Evolutionary conservation across 2,888 invertebrate genomes (phyloP).

Genomic region (Diarsia dahlii): DNA sequence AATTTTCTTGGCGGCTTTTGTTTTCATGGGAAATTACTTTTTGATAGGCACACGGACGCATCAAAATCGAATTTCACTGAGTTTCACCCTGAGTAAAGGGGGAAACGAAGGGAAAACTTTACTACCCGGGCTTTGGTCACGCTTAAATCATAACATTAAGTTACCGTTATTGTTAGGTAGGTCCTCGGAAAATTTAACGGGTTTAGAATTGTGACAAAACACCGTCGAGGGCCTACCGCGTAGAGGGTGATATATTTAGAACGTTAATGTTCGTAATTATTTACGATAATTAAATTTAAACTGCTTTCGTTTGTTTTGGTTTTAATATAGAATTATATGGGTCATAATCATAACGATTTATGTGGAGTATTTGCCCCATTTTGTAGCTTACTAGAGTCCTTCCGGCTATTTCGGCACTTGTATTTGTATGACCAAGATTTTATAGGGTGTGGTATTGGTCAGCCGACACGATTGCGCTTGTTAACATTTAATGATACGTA

Average conservation of each 20-base stretch:
- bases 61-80: conserved; percentile 84
- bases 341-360: conserved; percentile 52
- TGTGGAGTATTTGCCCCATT: conserved; percentile 54
- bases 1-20: conserved; percentile 85
- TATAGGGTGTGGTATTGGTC: conserved; percentile 39
- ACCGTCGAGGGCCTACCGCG: conserved; percentile 70
- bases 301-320: conserved; percentile 64
- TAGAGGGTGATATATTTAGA: conserved; percentile 72
- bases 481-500: conserved; percentile 54
- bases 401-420: conserved; percentile 12
- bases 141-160: conserved; percentile 63
- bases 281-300: conserved; percentile 73
- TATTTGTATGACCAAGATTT: conserved; percentile 44
- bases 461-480: conserved; percentile 40
- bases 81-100: conserved; percentile 43
- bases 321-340: conserved; percentile 61
- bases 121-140: conserved; percentile 58
- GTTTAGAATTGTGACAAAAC: conserved; percentile 75
- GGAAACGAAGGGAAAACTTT: conserved; percentile 59
- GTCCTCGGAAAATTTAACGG: conserved; percentile 67
- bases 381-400: conserved; percentile 5
- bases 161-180: conserved; percentile 64
- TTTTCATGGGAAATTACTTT: conserved; percentile 86
- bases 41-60: conserved; percentile 82
- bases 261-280: conserved; percentile 77